phyloP scores from a whole-genome alignment of 2,888 invertebrate species.

The Dioctria linearis region DNA sequence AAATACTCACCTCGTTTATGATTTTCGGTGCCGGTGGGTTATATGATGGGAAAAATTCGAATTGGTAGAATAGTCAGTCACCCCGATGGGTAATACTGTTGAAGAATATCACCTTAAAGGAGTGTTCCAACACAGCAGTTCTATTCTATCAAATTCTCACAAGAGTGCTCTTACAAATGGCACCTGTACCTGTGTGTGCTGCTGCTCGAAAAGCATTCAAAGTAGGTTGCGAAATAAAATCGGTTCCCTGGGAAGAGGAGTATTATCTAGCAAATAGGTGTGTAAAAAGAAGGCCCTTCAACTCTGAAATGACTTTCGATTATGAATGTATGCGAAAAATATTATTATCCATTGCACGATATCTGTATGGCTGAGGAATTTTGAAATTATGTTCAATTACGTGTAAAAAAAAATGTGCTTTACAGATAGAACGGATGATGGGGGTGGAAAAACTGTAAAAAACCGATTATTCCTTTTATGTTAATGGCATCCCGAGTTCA shows the following conservation, averaged over 20 bases:
- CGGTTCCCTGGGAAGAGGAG: neutral
- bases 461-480: too few species aligned
- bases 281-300: conserved; percentile 6
- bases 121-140: too few species aligned
- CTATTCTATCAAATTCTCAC: too few species aligned
- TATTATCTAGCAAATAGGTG: conserved; percentile 2
- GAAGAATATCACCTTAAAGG: too few species aligned
- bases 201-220: conserved; percentile 1
- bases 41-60: too few species aligned
- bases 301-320: conserved; percentile 11
- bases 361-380: neutral
- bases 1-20: too few species aligned
- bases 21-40: too few species aligned
- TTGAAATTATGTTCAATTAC: conserved; percentile 18
- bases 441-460: too few species aligned
- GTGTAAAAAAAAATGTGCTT: conserved; percentile 1
- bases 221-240: conserved; percentile 18
- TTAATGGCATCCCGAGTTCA: too few species aligned
- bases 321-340: conserved; percentile 7
- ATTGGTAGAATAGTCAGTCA: too few species aligned
- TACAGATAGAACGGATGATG: too few species aligned
- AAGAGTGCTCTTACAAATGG: neutral
- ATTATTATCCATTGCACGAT: conserved; percentile 18
- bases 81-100: too few species aligned
- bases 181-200: neutral